Evolutionary conservation across 2,888 invertebrate genomes (phyloP).

Genomic region (Octodonta nipae): DNA sequence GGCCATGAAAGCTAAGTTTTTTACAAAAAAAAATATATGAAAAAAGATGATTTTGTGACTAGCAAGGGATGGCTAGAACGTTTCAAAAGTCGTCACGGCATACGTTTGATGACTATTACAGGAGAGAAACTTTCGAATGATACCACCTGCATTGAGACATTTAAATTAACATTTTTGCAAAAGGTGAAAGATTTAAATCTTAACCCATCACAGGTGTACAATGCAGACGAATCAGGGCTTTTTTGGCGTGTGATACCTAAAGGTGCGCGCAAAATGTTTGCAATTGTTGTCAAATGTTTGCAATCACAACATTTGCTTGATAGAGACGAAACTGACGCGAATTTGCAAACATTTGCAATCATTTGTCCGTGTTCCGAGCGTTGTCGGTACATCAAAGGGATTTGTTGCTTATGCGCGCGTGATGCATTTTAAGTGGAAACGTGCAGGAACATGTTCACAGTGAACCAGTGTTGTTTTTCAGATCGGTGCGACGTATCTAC

Average conservation of each 20-base stretch:
- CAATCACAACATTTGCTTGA: background rate
- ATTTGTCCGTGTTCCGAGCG: too few relatives aligned
- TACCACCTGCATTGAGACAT: constrained; percentile 6
- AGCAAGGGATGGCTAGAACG: constrained; percentile 10
- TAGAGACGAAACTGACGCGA: background rate
- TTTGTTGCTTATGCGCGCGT: background rate
- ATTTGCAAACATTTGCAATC: background rate
- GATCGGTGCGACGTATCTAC: too few relatives aligned
- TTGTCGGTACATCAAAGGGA: background rate
- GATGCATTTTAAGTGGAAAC: background rate
- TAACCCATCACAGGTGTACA: constrained; percentile 4
- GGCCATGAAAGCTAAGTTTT: constrained; percentile 10
- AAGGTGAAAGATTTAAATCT: constrained; percentile 5
- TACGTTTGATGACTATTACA: constrained; percentile 13
- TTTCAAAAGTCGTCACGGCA: constrained; percentile 12
- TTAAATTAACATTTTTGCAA: constrained; percentile 7
- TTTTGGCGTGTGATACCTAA: constrained; percentile 8
- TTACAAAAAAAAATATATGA: constrained; percentile 10
- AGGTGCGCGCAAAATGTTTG: background rate
- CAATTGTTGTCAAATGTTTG: background rate
- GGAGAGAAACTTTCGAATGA: constrained; percentile 11
- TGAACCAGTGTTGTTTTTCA: too few relatives aligned
- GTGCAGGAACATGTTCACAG: too few relatives aligned
- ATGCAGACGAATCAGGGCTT: constrained; percentile 9
- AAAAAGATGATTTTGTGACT: too few relatives aligned